Evolutionary conservation across 2,888 invertebrate genomes (phyloP).

Genomic region (Amphimallon solstitiale): DNA sequence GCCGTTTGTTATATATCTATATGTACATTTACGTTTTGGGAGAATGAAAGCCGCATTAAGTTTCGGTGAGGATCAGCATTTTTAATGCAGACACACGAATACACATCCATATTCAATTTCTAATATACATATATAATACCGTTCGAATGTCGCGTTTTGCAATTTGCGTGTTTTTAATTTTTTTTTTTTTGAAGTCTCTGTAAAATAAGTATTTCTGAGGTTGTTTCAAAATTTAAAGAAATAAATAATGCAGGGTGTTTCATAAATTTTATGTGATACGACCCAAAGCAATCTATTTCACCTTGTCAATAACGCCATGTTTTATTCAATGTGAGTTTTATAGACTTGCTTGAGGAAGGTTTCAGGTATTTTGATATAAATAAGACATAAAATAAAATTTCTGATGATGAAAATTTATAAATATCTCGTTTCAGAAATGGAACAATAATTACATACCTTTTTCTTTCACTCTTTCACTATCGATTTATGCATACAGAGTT

Average conservation of each 20-base stretch:
- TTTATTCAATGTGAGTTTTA: constrained; percentile 31
- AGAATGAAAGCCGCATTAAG: too few species aligned
- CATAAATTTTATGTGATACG: constrained; percentile 18
- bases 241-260: constrained; percentile 13
- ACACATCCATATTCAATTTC: not conserved
- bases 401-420: not conserved
- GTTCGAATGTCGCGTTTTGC: not conserved
- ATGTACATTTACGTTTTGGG: too few species aligned
- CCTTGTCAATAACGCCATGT: constrained; percentile 32
- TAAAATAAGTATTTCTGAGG: not conserved
- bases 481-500: too few species aligned
- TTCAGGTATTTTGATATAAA: not conserved
- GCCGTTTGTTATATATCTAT: too few species aligned
- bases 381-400: not conserved
- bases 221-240: not conserved
- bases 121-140: constrained; percentile 11
- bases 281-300: constrained; percentile 26
- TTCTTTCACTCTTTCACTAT: too few species aligned
- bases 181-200: not conserved
- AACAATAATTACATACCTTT: not conserved
- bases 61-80: not conserved
- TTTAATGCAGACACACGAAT: not conserved
- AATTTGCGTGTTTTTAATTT: constrained; percentile 17
- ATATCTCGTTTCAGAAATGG: not conserved
- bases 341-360: not conserved